Evolutionary conservation across 2,113 vertebrate genomes (phyloP), one percentile per base, ranked within the genome.

Genomic region (Pterocles orientalis): DNA sequence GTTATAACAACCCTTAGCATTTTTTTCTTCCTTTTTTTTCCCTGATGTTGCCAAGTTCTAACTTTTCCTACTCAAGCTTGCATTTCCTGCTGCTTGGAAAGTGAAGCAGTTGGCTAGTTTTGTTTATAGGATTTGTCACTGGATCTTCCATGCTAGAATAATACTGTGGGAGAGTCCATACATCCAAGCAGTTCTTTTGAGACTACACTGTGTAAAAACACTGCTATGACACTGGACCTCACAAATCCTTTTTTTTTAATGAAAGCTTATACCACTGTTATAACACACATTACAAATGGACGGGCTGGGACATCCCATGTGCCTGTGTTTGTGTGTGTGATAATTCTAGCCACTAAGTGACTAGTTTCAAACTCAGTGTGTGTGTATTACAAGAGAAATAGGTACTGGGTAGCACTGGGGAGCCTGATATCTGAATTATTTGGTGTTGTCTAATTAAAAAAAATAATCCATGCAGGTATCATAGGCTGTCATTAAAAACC

Each of bases 121-220:
- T 86, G 36, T 86, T 94, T 88, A n/a, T 78, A 60, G 81, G 77
- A 92, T 86, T 92, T 94, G 72, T 82, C 53, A 60, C 61, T 60
- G 53, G 64, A 45, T 76, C 48, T 71, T 86, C 68, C 78, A n/a
- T 82, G 81, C 51, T 78, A 39, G 56, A 70, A 25, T 78, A 81
- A 73, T 92, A 60, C 65, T 91, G 24, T 61, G 48, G 73, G 60
- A 91, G 34, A 39, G 60, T 66, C 72, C 12, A 3, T 84, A 82
- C 72, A 57, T 81, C 51, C 68, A 79, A 83, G 60, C 21, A 69
- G 51, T 33, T 82, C 75, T 94, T 91, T 78, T 71, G 72, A 81
- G 72, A 36, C 36, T 51, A 12, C 4, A 0, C 56, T 86, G 56
- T 91, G 83, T 64, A 73, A 71, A 94, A 53, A 68, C 43, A 33